Conservation (phyloP, 2,888 invertebrate genomes). For the Chorisops tibialis region DNA sequence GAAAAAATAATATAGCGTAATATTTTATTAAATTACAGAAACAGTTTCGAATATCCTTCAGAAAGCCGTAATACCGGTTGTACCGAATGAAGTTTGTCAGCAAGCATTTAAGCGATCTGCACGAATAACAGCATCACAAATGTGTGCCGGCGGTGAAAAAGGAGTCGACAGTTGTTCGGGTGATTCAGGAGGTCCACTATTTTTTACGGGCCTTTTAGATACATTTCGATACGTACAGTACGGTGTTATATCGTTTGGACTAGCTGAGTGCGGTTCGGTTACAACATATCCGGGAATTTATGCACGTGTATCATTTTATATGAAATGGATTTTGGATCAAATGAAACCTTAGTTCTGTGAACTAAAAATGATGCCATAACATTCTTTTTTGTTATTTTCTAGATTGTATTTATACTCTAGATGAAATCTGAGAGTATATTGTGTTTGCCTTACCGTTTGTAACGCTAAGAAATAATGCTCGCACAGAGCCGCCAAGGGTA, state of each 20-base stretch:
- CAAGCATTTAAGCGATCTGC: constrained; percentile 38
- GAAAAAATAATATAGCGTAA: not conserved
- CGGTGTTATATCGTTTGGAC: constrained; percentile 65
- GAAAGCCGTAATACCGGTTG: constrained; percentile 47
- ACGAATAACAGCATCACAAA: constrained; percentile 47
- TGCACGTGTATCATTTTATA: constrained; percentile 53
- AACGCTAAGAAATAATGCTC: no score
- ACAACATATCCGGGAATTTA: constrained; percentile 57
- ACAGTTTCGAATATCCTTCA: constrained; percentile 36
- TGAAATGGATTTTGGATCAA: constrained; percentile 54
- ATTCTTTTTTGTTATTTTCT: no score
- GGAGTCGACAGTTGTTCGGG: constrained; percentile 32
- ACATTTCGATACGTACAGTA: constrained; percentile 42
- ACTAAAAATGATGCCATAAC: no score
- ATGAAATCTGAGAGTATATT: no score
- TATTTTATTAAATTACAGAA: not conserved
- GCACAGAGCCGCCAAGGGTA: no score
- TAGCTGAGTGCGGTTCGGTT: constrained; percentile 55
- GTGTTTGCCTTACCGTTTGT: no score
- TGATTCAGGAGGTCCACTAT: constrained; percentile 40
- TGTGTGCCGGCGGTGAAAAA: constrained; percentile 56
- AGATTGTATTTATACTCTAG: no score
- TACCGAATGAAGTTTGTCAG: constrained; percentile 45
- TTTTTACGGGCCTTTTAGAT: constrained; percentile 16
- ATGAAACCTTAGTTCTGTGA: not conserved